Conservation (phyloP, 2,888 invertebrate genomes). For the Griposia aprilina region DNA sequence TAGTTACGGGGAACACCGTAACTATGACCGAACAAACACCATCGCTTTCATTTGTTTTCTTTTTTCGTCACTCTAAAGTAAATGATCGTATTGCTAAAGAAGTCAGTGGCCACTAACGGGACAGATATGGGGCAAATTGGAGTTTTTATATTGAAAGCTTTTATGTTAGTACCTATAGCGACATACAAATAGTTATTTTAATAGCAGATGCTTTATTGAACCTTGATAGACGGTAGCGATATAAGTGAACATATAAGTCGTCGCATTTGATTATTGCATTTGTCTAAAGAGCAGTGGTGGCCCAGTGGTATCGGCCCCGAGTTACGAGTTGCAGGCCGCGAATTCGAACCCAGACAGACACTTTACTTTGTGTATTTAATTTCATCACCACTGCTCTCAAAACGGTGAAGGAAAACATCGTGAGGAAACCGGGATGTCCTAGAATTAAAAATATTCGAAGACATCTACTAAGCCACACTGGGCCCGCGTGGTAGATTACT, state of each 20-base stretch:
- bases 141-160: neutral
- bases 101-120: slow-evolving; percentile 15
- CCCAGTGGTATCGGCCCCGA: too few species aligned
- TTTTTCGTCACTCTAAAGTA: slow-evolving; percentile 34
- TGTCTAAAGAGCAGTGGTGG: too few species aligned
- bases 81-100: slow-evolving; percentile 9
- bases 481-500: too few species aligned
- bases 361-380: too few species aligned
- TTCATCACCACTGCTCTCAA: too few species aligned
- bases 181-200: neutral
- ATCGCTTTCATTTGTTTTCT: slow-evolving; percentile 46
- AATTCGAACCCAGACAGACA: too few species aligned
- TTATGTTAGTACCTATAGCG: neutral
- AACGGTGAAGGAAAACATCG: too few species aligned
- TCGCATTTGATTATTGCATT: too few species aligned
- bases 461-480: too few species aligned
- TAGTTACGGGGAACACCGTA: slow-evolving; percentile 49
- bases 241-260: neutral
- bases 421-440: too few species aligned
- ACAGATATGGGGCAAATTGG: neutral
- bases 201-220: neutral
- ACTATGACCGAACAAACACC: slow-evolving; percentile 58
- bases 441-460: too few species aligned
- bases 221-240: neutral
- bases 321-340: too few species aligned